Percentiles rank a stretch among this genome's conserved stretches.
These are phyloP conservation scores for Tiliacea citrago DNA, from an alignment of 2,888 invertebrate genomes.

Conservation along the genomic window DNA sequence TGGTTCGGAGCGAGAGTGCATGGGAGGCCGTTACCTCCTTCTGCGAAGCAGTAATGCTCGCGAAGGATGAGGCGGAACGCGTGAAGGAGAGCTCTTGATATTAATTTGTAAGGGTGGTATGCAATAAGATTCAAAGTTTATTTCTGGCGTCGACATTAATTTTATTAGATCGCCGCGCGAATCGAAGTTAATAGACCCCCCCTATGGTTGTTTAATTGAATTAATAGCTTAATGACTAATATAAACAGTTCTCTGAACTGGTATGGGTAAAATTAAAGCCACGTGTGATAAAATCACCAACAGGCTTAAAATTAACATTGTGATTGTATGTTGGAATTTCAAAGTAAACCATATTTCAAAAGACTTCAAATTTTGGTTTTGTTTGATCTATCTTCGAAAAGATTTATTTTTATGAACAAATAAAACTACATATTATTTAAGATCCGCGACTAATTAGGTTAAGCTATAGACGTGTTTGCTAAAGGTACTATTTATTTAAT, in stretches of 20 bases:
- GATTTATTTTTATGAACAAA: neutral
- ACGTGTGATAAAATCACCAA: conserved; percentile 17
- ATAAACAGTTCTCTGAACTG: conserved; percentile 36
- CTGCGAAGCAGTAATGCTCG: too few species aligned
- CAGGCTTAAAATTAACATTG: conserved; percentile 6
- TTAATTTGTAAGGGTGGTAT: conserved; percentile 10
- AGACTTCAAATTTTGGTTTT: neutral
- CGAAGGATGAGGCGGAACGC: too few species aligned
- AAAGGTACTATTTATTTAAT: too few species aligned
- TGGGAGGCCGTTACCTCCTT: too few species aligned
- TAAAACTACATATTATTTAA: neutral
- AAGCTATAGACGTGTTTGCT: too few species aligned
- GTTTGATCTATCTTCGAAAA: neutral
- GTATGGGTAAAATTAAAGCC: conserved; percentile 15
- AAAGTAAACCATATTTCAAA: neutral
- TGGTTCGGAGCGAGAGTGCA: too few species aligned
- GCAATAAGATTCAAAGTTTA: conserved; percentile 20
- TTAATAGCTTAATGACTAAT: conserved; percentile 25
- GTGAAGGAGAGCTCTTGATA: conserved; percentile 29
- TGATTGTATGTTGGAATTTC: conserved; percentile 12
- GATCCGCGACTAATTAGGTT: neutral
- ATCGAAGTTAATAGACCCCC: neutral
- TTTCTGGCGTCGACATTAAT: conserved; percentile 11
- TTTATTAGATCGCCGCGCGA: conserved; percentile 19
- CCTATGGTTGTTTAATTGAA: conserved; percentile 34